Conservation (phyloP, 1,140 invertebrate species). For the Thaumatotibia leucotreta region DNA sequence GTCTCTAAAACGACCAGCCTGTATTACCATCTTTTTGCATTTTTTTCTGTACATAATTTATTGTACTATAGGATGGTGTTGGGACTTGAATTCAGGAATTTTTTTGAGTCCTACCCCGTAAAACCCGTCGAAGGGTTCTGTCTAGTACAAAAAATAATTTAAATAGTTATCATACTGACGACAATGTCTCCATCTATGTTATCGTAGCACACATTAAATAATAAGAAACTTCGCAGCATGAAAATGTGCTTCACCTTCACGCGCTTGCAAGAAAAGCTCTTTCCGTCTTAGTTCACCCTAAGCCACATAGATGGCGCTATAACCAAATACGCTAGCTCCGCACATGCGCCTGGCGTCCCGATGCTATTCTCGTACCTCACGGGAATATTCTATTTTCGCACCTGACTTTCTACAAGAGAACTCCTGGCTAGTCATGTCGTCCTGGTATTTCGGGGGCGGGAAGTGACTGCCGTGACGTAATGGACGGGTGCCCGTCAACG, state of each 20-base stretch:
- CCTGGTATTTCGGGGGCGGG: slow-evolving; percentile 55
- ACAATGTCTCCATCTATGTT: background rate
- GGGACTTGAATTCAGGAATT: no score
- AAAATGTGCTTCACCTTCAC: background rate
- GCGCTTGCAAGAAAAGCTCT: background rate
- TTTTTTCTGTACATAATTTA: no score
- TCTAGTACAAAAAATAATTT: background rate
- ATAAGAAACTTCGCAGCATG: background rate
- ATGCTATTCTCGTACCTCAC: slow-evolving; percentile 47
- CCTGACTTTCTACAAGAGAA: slow-evolving; percentile 28
- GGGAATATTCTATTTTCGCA: slow-evolving; percentile 55
- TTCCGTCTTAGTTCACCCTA: background rate
- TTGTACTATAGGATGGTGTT: no score
- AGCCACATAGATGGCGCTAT: slow-evolving; percentile 20
- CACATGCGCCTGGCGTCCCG: slow-evolving; percentile 21
- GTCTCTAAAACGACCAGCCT: no score
- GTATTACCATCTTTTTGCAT: no score
- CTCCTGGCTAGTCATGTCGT: slow-evolving; percentile 36
- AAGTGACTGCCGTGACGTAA: slow-evolving; percentile 57
- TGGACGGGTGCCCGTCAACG: slow-evolving; percentile 50
- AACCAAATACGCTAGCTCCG: slow-evolving; percentile 19
- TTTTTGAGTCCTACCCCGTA: no score
- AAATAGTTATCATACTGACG: background rate
- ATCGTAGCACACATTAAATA: background rate
- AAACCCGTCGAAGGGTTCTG: no score